These are phyloP conservation scores for Sminthopsis crassicaudata DNA, from an alignment of 2,113 vertebrate species.

Conservation along the genomic window DNA sequence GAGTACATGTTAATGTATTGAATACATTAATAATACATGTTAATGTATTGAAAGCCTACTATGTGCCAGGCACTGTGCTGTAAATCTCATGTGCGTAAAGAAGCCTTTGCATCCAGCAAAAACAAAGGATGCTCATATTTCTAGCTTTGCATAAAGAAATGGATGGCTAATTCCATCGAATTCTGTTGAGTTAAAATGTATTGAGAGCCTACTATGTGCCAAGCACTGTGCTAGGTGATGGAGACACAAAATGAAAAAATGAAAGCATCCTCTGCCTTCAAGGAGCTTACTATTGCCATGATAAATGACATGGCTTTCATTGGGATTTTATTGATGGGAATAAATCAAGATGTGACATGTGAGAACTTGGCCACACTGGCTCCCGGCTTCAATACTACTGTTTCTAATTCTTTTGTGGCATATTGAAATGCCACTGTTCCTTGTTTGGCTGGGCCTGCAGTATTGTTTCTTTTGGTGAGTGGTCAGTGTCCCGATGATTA, in stretches of 20 bases:
- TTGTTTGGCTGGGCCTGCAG: not conserved
- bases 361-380: not conserved
- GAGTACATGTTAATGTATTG: no score
- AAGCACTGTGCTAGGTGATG: not conserved
- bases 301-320: not conserved
- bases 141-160: not conserved
- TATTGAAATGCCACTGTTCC: not conserved
- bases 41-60: not conserved
- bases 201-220: not conserved
- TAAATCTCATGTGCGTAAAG: not conserved
- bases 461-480: slow-evolving; percentile 35
- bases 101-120: not conserved
- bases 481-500: slow-evolving; percentile 16
- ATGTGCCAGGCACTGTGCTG: not conserved
- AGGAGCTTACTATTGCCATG: not conserved
- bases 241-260: not conserved
- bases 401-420: slow-evolving; percentile 33
- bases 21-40: no score
- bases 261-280: not conserved
- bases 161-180: not conserved
- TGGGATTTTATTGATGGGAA: not conserved
- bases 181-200: not conserved
- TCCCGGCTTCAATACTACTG: not conserved
- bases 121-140: not conserved
- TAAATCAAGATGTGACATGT: not conserved